Evolutionary conservation across 2,797 vertebrate species (phyloP).

Genomic region (Lepus oiostolus): DNA sequence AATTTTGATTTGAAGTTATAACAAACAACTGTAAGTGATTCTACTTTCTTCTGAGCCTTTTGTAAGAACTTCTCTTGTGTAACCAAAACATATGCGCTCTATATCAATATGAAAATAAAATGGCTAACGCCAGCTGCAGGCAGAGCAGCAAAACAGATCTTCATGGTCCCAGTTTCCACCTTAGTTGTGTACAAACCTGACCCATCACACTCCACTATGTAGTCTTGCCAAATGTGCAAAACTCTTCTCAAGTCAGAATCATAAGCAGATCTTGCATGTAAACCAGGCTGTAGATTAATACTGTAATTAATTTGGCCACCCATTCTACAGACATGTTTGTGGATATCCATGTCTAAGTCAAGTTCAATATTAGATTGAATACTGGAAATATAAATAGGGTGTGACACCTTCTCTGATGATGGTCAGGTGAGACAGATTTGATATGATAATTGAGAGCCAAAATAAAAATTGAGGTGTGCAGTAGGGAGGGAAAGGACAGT

Average conservation of each 20-base stretch:
- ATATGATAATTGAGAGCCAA: neutral
- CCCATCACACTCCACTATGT: neutral
- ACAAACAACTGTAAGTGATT: constrained; percentile 23
- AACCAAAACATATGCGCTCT: neutral
- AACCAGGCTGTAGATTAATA: neutral
- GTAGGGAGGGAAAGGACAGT: neutral
- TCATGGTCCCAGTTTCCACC: neutral
- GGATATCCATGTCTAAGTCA: neutral
- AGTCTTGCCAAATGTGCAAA: neutral
- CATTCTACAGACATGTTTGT: neutral
- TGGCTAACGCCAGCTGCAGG: neutral
- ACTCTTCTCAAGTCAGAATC: neutral
- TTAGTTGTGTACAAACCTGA: neutral
- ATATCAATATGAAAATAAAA: constrained; percentile 40
- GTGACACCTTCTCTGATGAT: neutral
- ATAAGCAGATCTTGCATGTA: neutral
- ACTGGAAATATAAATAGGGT: neutral
- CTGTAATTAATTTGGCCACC: neutral
- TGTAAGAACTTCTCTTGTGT: neutral
- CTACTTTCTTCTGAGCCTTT: constrained; percentile 47
- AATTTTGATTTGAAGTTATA: constrained; percentile 74
- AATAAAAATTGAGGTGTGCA: neutral
- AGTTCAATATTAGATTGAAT: neutral
- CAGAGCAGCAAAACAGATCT: neutral
- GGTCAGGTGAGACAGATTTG: neutral